These are phyloP conservation scores for Zaprionus lineosus DNA, from an alignment of 2,888 invertebrate species.

Conservation along the genomic window DNA sequence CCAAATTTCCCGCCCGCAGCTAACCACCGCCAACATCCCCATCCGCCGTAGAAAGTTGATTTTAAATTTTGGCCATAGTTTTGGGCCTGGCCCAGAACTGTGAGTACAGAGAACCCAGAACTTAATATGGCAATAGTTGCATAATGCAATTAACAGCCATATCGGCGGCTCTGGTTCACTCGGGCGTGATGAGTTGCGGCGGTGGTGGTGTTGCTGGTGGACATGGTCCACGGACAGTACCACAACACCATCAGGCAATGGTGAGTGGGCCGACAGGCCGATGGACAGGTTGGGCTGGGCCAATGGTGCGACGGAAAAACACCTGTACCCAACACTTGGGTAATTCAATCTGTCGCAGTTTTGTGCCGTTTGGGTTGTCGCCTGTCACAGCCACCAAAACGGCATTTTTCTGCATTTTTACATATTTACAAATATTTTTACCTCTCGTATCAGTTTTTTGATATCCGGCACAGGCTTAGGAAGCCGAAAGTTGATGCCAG, in stretches of 20 bases:
- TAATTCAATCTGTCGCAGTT: constrained; percentile 75
- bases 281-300: not conserved
- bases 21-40: not conserved
- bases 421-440: constrained; percentile 73
- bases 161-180: constrained; percentile 45
- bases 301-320: constrained; percentile 10
- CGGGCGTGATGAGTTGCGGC: constrained; percentile 48
- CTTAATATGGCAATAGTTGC: constrained; percentile 76
- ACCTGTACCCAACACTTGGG: constrained; percentile 39
- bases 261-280: too few relatives aligned
- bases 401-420: constrained; percentile 68
- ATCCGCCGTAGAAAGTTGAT: constrained; percentile 6
- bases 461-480: constrained; percentile 40
- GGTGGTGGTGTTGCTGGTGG: too few relatives aligned
- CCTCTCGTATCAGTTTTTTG: constrained; percentile 50
- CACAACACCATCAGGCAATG: not conserved
- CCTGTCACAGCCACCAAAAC: constrained; percentile 5
- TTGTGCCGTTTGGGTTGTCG: constrained; percentile 35
- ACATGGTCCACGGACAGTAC: constrained; percentile 19
- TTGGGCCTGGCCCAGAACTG: constrained; percentile 36
- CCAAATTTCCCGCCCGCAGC: not conserved
- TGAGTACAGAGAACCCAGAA: constrained; percentile 62
- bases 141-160: constrained; percentile 74
- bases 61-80: constrained; percentile 12
- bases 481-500: constrained; percentile 18